Evolutionary conservation across 1,140 invertebrate species (phyloP), one percentile per base, ranked within the genome.

Genomic region (Vanessa atalanta): DNA sequence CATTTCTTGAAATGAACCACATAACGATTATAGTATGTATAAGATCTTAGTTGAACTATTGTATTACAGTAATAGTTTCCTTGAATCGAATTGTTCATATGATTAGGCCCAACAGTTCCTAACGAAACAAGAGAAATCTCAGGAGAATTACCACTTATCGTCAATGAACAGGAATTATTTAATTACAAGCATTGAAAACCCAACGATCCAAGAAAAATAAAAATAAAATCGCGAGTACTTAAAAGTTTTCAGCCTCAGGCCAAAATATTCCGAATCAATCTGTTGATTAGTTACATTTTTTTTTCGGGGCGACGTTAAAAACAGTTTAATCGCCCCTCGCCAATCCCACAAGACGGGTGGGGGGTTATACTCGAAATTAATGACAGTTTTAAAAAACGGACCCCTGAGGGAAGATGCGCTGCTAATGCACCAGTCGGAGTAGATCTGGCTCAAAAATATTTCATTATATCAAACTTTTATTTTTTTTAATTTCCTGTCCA

Each of bases 231-330:
- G 23, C 12, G 48, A n/a, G 12, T 51, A 14, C 13, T 7, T n/a
- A 48, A 61, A 61, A 70, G 26, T 51, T 31, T 51, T 14, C 37
- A 65, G 64, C 82, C 83, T 72, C 65, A 72, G 75, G 83, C 77
- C 55, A 69, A 78, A 82, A 83, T 82, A 81, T 84, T 82, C 76
- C 81, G 79, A 79, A 85, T 83, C 87, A 89, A 91, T 91, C 88
- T 88, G 88, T 88, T 91, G 89, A 91, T 91, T 91, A 85, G 89
- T 82, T 85, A 80, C 82, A 88, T 90, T 89, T 87, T 85, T 83
- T 87, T 83, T 90, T 86, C 74, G 82, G 84, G 83, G 84, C 77
- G 86, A 91, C 87, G 86, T 90, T 92, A 92, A 92, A 88, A 83
- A 85, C 82, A 81, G 83, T 84, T 90, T 92, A 90, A 92, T 90